phyloP scores from a whole-genome alignment of 2,113 vertebrate genomes.

The Verasper variegatus region DNA sequence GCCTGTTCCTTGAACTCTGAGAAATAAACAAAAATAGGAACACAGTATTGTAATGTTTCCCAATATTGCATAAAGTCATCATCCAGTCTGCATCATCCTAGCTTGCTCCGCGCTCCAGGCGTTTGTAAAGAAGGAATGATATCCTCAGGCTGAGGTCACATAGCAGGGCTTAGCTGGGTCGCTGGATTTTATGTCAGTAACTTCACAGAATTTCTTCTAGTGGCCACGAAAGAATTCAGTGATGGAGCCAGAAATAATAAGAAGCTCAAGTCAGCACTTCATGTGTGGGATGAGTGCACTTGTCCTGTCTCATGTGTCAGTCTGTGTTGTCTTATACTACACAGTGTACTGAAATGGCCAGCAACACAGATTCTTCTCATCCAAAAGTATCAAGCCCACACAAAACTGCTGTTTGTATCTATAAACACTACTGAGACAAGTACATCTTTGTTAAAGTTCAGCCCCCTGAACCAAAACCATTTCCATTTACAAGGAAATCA shows the following conservation, averaged over 20 bases:
- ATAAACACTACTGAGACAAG: not conserved
- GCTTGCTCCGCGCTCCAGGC: not conserved
- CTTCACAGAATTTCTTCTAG: not conserved
- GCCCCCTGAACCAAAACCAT: slow-evolving; percentile 8
- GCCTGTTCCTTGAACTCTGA: not conserved
- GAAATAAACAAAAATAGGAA: not conserved
- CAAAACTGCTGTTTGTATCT: not conserved
- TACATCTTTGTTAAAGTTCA: not conserved
- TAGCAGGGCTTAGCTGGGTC: slow-evolving; percentile 21
- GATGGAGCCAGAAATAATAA: not conserved
- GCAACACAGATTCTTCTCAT: not conserved
- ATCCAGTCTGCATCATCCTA: not conserved
- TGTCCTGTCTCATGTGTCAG: not conserved
- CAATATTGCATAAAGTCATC: not conserved
- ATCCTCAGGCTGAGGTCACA: slow-evolving; percentile 52
- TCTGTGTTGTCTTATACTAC: not conserved
- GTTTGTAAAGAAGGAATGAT: slow-evolving; percentile 22
- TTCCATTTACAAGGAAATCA: slow-evolving; percentile 17
- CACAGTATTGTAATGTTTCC: not conserved
- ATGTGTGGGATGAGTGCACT: not conserved
- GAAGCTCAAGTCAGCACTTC: not conserved
- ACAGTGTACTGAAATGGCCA: too few species aligned
- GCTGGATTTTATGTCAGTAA: slow-evolving; percentile 10
- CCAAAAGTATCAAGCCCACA: not conserved
- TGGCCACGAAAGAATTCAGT: not conserved